These are phyloP conservation scores for Etia nguti DNA, from an alignment of 2,113 vertebrate species.

Conservation along the genomic window DNA sequence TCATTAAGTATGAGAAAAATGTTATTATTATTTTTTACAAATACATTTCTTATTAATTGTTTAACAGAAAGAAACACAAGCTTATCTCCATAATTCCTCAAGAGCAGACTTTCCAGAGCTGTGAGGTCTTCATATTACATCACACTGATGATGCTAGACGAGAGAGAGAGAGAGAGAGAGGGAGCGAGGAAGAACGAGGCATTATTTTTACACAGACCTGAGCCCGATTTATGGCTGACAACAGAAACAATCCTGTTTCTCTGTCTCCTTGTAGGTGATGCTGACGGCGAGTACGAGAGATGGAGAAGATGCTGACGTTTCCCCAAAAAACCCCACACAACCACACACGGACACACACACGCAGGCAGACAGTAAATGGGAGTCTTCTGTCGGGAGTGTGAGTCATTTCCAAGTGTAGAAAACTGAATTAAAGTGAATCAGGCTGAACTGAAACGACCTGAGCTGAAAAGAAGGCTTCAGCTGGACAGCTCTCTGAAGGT, in stretches of 20 bases:
- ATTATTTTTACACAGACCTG: neutral
- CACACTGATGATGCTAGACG: neutral
- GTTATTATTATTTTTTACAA: neutral
- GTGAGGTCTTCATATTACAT: neutral
- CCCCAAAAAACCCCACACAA: neutral
- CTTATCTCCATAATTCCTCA: conserved; percentile 2
- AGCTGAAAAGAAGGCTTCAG: conserved; percentile 1
- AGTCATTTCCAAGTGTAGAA: conserved; percentile 25
- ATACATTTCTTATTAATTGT: neutral
- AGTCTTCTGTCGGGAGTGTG: neutral
- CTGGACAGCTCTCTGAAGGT: neutral
- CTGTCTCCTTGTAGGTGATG: conserved; percentile 41
- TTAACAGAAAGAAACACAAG: neutral
- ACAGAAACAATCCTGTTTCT: neutral
- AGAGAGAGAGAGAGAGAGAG: neutral
- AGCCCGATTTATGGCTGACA: neutral
- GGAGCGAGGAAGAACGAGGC: neutral
- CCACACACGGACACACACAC: neutral
- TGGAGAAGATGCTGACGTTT: neutral
- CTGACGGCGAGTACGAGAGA: neutral
- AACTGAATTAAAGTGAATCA: conserved; percentile 32
- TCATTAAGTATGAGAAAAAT: neutral
- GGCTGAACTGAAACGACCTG: conserved; percentile 33
- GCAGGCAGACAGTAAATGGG: neutral
- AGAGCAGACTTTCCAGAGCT: neutral